These are phyloP conservation scores for Drosophila kambysellisi DNA, from an alignment of 2,888 invertebrate species.

Conservation along the genomic window DNA sequence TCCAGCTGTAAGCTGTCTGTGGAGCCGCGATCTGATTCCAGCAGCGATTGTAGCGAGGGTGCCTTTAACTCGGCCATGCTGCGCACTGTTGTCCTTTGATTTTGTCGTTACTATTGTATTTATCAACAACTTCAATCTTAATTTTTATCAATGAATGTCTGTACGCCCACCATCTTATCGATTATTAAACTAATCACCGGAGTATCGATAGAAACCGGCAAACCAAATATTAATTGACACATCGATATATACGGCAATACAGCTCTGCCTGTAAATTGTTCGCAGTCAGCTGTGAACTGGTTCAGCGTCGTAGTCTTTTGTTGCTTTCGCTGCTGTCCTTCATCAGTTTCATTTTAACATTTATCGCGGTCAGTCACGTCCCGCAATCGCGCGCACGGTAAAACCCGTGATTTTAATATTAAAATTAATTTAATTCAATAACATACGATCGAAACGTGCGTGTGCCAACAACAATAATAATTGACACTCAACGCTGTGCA, in stretches of 20 bases:
- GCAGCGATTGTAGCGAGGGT: constrained; percentile 86
- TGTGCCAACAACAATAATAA: constrained; percentile 45
- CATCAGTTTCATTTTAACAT: constrained; percentile 56
- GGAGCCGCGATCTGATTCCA: constrained; percentile 88
- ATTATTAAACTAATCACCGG: constrained; percentile 19
- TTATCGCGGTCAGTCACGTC: constrained; percentile 29
- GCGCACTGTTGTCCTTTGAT: constrained; percentile 17
- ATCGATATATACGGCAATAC: constrained; percentile 9
- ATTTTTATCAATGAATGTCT: constrained; percentile 71
- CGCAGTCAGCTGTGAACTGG: constrained; percentile 47
- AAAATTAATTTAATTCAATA: constrained; percentile 59
- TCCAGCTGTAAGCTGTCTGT: constrained; percentile 90
- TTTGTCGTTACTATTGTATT: constrained; percentile 8
- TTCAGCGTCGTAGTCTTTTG: constrained; percentile 37
- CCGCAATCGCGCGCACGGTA: constrained; percentile 12
- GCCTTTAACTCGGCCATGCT: constrained; percentile 84
- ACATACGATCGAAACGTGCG: constrained; percentile 50
- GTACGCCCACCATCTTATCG: constrained; percentile 67
- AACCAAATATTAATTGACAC: neutral
- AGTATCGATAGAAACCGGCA: constrained; percentile 22
- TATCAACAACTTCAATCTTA: constrained; percentile 27
- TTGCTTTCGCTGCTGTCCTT: constrained; percentile 38
- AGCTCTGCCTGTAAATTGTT: constrained; percentile 10
- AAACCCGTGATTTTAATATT: constrained; percentile 40
- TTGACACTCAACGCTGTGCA: constrained; percentile 17